Evolutionary conservation across 1,140 invertebrate genomes (phyloP).

Genomic region (Trichoplusia ni): DNA sequence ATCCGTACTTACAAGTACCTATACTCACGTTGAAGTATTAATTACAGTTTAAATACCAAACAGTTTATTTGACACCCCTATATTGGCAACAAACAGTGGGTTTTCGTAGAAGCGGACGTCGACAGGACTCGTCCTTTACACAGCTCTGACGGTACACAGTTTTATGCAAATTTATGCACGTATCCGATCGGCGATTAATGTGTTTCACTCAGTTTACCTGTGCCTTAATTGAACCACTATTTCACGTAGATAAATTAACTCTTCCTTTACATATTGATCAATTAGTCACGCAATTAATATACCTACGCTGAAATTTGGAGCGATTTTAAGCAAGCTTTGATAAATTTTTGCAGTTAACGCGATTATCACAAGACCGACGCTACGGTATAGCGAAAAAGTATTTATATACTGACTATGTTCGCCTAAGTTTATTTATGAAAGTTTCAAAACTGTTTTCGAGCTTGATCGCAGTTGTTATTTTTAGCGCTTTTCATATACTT

Average conservation of each 20-base stretch:
- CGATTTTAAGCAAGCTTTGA: too few species aligned
- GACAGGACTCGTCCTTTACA: slow-evolving; percentile 32
- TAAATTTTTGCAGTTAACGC: too few species aligned
- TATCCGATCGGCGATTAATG: slow-evolving; percentile 9
- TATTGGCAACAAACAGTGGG: slow-evolving; percentile 29
- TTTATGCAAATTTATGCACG: slow-evolving; percentile 55
- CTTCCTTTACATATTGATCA: not conserved
- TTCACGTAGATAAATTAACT: not conserved
- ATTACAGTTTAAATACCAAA: not conserved
- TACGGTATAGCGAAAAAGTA: too few species aligned
- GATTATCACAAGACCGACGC: too few species aligned
- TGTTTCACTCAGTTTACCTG: slow-evolving; percentile 11
- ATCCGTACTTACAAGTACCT: too few species aligned
- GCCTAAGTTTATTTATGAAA: too few species aligned
- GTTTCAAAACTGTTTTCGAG: not conserved
- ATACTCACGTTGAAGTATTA: not conserved
- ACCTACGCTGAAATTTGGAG: not conserved
- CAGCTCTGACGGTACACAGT: slow-evolving; percentile 40
- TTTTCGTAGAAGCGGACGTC: slow-evolving; percentile 53
- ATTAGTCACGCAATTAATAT: slow-evolving; percentile 7
- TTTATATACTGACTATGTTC: too few species aligned
- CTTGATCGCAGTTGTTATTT: not conserved
- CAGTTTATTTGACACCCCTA: not conserved
- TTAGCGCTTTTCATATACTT: not conserved
- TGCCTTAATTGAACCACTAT: slow-evolving; percentile 2